A percentile compares a stretch with the other conserved stretches of the same genome.
phyloP scores from a whole-genome alignment of 2,888 invertebrate species.

The Chymomyza amoena region DNA sequence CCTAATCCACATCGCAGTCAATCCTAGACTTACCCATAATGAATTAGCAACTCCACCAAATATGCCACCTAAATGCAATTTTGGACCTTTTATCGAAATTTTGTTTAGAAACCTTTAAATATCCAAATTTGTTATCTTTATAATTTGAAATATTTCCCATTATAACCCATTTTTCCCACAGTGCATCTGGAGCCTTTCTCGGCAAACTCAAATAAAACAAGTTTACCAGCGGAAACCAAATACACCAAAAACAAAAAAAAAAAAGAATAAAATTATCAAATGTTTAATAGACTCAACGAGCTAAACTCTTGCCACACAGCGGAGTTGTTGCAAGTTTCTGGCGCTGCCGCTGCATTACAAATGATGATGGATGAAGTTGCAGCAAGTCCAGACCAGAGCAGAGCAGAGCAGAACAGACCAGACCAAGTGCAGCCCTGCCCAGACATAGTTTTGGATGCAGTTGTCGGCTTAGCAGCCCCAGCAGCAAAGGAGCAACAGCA shows the following conservation, averaged over 20 bases:
- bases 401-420: no score
- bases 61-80: no score
- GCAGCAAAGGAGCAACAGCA: constrained; percentile 29
- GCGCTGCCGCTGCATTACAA: constrained; percentile 20
- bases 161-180: not conserved
- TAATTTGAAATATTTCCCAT: no score
- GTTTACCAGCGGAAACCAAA: constrained; percentile 37
- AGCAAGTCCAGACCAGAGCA: constrained; percentile 18
- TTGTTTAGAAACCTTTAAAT: no score
- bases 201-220: constrained; percentile 57
- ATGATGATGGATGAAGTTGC: constrained; percentile 49
- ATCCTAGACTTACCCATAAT: no score
- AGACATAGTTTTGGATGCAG: not conserved
- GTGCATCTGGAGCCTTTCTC: not conserved
- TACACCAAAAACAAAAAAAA: constrained; percentile 13
- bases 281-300: constrained; percentile 59
- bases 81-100: no score
- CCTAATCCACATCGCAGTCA: no score
- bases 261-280: constrained; percentile 63
- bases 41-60: no score
- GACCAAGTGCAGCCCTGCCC: not conserved
- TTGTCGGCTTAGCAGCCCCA: not conserved
- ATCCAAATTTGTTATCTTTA: no score
- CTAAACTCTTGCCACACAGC: not conserved
- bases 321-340: not conserved